A percentile compares a stretch with the other conserved stretches of the same genome.
Conservation (phyloP, 37 sponge, comb jelly and placozoan genomes). For the Haliclona indistincta region DNA sequence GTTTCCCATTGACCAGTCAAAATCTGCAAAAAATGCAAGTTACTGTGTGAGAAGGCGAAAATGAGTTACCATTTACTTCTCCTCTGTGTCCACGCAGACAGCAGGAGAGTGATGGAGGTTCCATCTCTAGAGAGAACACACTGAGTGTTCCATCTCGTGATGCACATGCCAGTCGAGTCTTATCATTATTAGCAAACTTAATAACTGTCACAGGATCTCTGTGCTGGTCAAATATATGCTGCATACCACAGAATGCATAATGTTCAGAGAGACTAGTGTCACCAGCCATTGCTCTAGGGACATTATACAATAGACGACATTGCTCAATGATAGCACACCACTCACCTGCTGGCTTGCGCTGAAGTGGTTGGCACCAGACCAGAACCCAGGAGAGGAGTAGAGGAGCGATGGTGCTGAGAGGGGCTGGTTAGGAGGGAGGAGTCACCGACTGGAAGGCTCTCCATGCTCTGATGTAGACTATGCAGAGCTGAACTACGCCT, state of each 20-base stretch:
- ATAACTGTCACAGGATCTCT: constrained; percentile 64
- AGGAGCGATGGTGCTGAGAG: not conserved
- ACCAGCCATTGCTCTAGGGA: constrained; percentile 79
- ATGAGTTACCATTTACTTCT: constrained; percentile 72
- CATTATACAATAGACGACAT: constrained; percentile 9
- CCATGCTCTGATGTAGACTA: constrained; percentile 72
- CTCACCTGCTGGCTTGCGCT: constrained; percentile 83
- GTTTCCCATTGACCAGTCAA: constrained; percentile 86
- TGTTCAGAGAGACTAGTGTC: constrained; percentile 67
- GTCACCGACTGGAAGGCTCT: constrained; percentile 34
- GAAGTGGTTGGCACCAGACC: constrained; percentile 78
- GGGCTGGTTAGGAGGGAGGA: constrained; percentile 13
- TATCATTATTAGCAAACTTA: constrained; percentile 80
- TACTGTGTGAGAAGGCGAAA: not conserved
- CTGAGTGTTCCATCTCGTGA: constrained; percentile 83
- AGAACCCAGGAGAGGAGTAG: constrained; percentile 8
- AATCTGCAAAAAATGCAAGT: constrained; percentile 38
- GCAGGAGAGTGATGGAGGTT: constrained; percentile 69
- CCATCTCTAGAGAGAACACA: constrained; percentile 55
- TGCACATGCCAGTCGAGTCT: constrained; percentile 72
- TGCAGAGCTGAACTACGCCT: not conserved
- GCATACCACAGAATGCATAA: constrained; percentile 89
- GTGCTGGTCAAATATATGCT: constrained; percentile 87
- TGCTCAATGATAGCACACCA: not conserved
- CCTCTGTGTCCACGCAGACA: constrained; percentile 71